A percentile compares a stretch with the other conserved stretches of the same genome.
Conservation (phyloP, 2,113 vertebrate species). For the Poecilia latipinna region DNA sequence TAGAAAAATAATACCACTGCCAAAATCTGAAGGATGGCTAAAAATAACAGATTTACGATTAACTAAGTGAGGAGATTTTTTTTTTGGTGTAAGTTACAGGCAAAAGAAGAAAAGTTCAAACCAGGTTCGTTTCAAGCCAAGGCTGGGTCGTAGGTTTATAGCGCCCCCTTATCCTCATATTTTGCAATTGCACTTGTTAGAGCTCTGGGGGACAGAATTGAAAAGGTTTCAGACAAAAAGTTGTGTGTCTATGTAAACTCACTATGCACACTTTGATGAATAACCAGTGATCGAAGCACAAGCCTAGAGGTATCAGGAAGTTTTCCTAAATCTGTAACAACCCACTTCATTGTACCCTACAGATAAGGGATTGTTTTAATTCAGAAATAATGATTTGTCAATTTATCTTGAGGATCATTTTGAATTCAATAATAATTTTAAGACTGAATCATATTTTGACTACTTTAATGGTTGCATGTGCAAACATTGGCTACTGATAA, state of each 20-base stretch:
- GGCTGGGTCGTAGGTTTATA: slow-evolving; percentile 24
- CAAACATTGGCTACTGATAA: background rate
- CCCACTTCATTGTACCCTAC: background rate
- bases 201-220: slow-evolving; percentile 32
- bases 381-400: background rate
- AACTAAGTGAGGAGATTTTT: slow-evolving; percentile 39
- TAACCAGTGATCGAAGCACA: background rate
- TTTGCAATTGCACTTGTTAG: slow-evolving; percentile 66
- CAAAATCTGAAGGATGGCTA: slow-evolving; percentile 38
- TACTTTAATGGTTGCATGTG: background rate
- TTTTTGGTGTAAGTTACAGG: slow-evolving; percentile 50
- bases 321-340: background rate
- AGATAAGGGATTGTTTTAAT: background rate
- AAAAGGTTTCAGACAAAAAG: slow-evolving; percentile 6
- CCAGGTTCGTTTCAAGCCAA: slow-evolving; percentile 28
- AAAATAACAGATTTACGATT: slow-evolving; percentile 25
- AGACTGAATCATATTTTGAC: background rate
- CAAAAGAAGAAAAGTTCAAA: slow-evolving; percentile 47
- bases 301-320: background rate
- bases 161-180: slow-evolving; percentile 39
- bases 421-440: background rate
- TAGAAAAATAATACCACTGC: slow-evolving; percentile 39
- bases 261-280: slow-evolving; percentile 1
- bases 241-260: background rate
- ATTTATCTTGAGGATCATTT: background rate